These are phyloP conservation scores for Euthynnus affinis DNA, from an alignment of 2,797 vertebrate species.

Conservation along the genomic window DNA sequence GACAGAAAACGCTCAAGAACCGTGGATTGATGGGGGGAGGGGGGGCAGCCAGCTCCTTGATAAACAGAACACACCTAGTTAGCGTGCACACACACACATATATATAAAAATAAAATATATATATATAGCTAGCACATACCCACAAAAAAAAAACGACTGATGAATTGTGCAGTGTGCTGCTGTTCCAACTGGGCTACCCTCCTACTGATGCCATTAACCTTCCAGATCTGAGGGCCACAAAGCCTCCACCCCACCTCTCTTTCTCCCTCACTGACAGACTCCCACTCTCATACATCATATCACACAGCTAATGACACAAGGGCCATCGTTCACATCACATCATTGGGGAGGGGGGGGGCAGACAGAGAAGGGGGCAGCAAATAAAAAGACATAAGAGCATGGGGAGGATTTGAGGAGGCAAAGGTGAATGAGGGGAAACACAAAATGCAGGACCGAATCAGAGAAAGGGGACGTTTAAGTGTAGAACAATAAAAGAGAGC, in stretches of 20 bases:
- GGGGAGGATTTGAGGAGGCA: slow-evolving; percentile 41
- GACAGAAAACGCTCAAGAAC: slow-evolving; percentile 68
- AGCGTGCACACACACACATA: slow-evolving; percentile 6
- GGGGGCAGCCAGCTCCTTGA: slow-evolving; percentile 32
- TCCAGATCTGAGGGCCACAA: slow-evolving; percentile 77
- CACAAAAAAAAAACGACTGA: slow-evolving; percentile 61
- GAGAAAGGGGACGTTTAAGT: slow-evolving; percentile 24
- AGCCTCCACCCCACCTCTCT: slow-evolving; percentile 66
- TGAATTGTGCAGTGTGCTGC: slow-evolving; percentile 70
- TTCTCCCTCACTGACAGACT: slow-evolving; percentile 55
- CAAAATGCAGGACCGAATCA: slow-evolving; percentile 28
- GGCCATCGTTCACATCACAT: slow-evolving; percentile 69
- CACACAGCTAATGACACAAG: slow-evolving; percentile 71
- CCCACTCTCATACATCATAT: slow-evolving; percentile 80
- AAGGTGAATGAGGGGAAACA: slow-evolving; percentile 32
- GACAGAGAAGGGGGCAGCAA: slow-evolving; percentile 27
- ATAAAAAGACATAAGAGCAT: slow-evolving; percentile 47
- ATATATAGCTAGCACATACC: slow-evolving; percentile 11
- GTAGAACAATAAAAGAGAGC: neutral
- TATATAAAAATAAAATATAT: neutral
- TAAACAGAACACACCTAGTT: slow-evolving; percentile 64
- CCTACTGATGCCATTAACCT: slow-evolving; percentile 85
- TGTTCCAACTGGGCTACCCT: slow-evolving; percentile 75
- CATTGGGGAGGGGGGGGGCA: slow-evolving; percentile 16
- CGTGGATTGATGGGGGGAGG: neutral